Percentiles rank a stretch among this genome's conserved stretches.
Conservation (phyloP, 1,140 invertebrate species). For the Tyrophagus putrescentiae region DNA sequence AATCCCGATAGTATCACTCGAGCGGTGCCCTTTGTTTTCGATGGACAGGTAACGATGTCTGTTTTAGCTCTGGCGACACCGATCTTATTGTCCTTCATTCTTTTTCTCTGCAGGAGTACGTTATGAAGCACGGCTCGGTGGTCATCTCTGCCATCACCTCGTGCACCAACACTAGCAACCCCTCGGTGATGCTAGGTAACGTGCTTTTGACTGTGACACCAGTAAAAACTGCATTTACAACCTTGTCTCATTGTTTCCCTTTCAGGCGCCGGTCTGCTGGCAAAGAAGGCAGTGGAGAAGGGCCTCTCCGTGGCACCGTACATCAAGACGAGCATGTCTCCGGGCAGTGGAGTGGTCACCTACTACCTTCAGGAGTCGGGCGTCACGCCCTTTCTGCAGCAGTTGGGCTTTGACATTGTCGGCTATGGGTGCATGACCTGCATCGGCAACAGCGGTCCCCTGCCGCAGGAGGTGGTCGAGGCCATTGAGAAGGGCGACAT, state of each 20-base stretch:
- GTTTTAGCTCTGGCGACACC: not conserved
- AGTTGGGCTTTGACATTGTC: slow-evolving; percentile 80
- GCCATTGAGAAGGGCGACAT: slow-evolving; percentile 89
- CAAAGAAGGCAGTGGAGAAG: slow-evolving; percentile 82
- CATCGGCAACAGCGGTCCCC: slow-evolving; percentile 89
- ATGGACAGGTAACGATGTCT: slow-evolving; percentile 36
- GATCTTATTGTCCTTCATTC: slow-evolving; percentile 1
- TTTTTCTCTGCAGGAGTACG: slow-evolving; percentile 49
- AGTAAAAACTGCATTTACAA: not conserved
- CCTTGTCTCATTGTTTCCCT: not conserved
- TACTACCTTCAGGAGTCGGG: slow-evolving; percentile 81
- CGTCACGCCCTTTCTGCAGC: slow-evolving; percentile 65
- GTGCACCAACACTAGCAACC: slow-evolving; percentile 96
- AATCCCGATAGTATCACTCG: slow-evolving; percentile 46
- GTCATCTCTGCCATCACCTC: slow-evolving; percentile 94
- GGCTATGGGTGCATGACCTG: slow-evolving; percentile 99
- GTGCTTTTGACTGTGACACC: not conserved
- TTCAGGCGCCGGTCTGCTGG: slow-evolving; percentile 54
- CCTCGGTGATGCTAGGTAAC: slow-evolving; percentile 80
- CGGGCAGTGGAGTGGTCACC: slow-evolving; percentile 91
- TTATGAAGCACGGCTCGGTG: slow-evolving; percentile 76
- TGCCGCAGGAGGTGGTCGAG: slow-evolving; percentile 73
- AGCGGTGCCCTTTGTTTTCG: slow-evolving; percentile 56
- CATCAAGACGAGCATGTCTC: slow-evolving; percentile 89
- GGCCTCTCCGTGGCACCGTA: slow-evolving; percentile 77